Percentiles rank a stretch among this genome's conserved stretches.
Conservation (phyloP, 2,113 vertebrate genomes). For the Mola mola region DNA sequence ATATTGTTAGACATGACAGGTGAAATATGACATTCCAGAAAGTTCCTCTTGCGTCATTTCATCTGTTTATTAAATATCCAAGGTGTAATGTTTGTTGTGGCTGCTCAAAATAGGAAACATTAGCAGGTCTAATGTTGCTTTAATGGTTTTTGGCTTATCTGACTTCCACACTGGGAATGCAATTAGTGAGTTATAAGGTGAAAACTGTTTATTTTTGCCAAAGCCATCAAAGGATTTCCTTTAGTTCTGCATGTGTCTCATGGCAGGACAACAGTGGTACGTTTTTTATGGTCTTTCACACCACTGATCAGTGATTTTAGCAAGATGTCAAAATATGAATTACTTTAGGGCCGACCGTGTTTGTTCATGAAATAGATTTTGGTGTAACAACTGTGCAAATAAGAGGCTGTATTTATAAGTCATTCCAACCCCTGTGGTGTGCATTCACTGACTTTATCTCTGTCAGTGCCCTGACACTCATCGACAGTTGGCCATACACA, state of each 20-base stretch:
- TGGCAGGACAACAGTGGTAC: slow-evolving; percentile 7
- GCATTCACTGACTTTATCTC: neutral
- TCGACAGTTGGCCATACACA: too few species aligned
- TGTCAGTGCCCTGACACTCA: too few species aligned
- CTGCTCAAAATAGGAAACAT: slow-evolving; percentile 56
- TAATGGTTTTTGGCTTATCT: slow-evolving; percentile 74
- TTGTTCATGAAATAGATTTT: neutral
- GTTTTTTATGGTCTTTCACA: neutral
- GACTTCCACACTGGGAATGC: slow-evolving; percentile 69
- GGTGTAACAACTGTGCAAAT: neutral
- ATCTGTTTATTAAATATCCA: slow-evolving; percentile 61
- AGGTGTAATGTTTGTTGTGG: slow-evolving; percentile 42
- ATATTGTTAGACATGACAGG: slow-evolving; percentile 48
- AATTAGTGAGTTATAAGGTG: slow-evolving; percentile 58
- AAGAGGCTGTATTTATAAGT: too few species aligned
- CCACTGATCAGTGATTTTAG: slow-evolving; percentile 16
- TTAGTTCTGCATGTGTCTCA: slow-evolving; percentile 42
- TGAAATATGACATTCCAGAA: slow-evolving; percentile 30
- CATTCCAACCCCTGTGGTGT: neutral
- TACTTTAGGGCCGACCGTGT: neutral
- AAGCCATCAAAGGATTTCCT: slow-evolving; percentile 65
- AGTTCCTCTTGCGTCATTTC: slow-evolving; percentile 44
- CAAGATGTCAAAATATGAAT: neutral
- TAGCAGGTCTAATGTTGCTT: slow-evolving; percentile 57
- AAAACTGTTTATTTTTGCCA: slow-evolving; percentile 62